Evolutionary conservation across 2,113 vertebrate species (phyloP).

Genomic region (Hippolais icterina): DNA sequence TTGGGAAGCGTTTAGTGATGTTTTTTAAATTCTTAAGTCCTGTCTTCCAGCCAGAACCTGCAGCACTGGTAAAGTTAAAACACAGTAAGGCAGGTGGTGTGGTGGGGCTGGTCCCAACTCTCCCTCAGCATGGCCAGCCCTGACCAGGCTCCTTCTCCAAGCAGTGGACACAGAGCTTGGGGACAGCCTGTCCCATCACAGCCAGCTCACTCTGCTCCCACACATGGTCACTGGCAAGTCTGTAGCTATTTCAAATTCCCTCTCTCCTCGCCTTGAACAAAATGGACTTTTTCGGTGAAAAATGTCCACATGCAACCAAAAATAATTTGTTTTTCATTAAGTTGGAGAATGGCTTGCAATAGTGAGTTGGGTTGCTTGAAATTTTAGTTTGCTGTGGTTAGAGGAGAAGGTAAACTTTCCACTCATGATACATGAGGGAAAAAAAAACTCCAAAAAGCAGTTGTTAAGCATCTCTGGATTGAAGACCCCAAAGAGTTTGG

Average conservation of each 20-base stretch:
- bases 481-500: neutral
- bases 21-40: neutral
- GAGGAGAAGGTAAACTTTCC: neutral
- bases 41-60: neutral
- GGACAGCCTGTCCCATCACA: neutral
- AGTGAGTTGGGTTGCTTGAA: neutral
- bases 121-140: fast-evolving
- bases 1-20: neutral
- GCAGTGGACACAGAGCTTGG: neutral
- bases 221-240: neutral
- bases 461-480: neutral
- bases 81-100: too few species aligned
- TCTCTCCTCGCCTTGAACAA: neutral
- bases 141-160: neutral
- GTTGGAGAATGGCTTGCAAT: neutral
- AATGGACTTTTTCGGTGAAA: neutral
- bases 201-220: neutral
- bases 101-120: neutral
- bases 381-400: neutral
- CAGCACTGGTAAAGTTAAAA: neutral
- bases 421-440: fast-evolving
- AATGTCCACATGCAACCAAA: neutral
- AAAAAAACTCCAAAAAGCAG: neutral
- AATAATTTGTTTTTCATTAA: neutral
- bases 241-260: neutral